Percentiles rank a stretch among this genome's conserved stretches.
Evolutionary conservation across 1,140 invertebrate genomes (phyloP).

Genomic region (Littorina saxatilis): DNA sequence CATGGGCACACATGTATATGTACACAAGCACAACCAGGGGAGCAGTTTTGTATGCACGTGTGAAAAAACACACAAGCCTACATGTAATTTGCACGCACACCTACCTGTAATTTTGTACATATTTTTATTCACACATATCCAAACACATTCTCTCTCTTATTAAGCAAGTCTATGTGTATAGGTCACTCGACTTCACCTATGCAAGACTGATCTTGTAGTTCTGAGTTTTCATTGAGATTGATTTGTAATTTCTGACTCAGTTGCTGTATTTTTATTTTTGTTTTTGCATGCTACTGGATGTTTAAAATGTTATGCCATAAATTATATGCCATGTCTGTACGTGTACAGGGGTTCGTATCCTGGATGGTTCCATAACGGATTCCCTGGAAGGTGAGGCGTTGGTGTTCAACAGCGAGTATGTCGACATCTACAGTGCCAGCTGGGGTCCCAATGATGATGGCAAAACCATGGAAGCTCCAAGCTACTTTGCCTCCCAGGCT

Average conservation of each 20-base stretch:
- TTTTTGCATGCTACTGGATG: neutral
- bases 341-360: constrained; percentile 90
- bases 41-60: too few species aligned
- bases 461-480: constrained; percentile 90
- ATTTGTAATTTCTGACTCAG: neutral
- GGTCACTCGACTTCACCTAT: too few species aligned
- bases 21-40: too few species aligned
- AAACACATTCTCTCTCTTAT: too few species aligned
- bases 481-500: constrained; percentile 85
- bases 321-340: too few species aligned
- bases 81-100: too few species aligned
- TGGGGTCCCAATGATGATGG: constrained; percentile 95
- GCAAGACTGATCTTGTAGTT: too few species aligned
- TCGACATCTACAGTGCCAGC: constrained; percentile 98
- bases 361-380: constrained; percentile 98
- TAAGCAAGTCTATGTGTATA: too few species aligned
- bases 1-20: too few species aligned
- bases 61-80: too few species aligned
- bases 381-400: constrained; percentile 96
- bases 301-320: neutral
- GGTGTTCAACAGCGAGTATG: constrained; percentile 94
- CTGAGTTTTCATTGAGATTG: neutral
- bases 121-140: too few species aligned
- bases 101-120: too few species aligned
- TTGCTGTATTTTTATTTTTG: neutral